phyloP scores from a whole-genome alignment of 1,140 invertebrate species.

The Brachystomella parvula region DNA sequence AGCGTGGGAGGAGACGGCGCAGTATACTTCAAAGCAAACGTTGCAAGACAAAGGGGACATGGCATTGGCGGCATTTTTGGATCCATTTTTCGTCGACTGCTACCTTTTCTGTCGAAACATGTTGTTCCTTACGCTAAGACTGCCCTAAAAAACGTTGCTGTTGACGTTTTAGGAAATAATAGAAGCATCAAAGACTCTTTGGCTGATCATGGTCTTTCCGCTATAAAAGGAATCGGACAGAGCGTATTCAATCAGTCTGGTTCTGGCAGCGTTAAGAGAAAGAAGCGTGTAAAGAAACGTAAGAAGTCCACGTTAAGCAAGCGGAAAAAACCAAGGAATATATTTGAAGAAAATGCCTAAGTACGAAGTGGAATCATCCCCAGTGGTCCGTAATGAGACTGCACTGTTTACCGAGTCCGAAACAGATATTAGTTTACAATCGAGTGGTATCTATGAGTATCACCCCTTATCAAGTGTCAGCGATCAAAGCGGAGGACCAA shows the following conservation, averaged over 20 bases:
- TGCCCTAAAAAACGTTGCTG: not conserved
- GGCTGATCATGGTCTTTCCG: not conserved
- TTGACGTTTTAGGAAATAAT: not conserved
- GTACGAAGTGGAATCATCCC: too few species aligned
- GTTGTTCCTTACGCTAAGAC: not conserved
- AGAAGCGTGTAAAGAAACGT: not conserved
- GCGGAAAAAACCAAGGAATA: not conserved
- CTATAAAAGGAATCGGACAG: slow-evolving; percentile 13
- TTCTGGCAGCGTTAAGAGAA: not conserved
- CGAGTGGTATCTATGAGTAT: slow-evolving; percentile 41
- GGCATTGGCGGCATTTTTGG: slow-evolving; percentile 14
- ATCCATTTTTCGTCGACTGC: not conserved
- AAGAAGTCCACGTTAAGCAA: not conserved
- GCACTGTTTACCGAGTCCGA: slow-evolving; percentile 45
- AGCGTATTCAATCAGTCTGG: slow-evolving; percentile 13
- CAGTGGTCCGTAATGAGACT: slow-evolving; percentile 41
- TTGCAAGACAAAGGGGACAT: not conserved
- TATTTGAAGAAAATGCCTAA: slow-evolving; percentile 12
- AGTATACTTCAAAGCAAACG: not conserved
- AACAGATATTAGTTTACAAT: slow-evolving; percentile 44
- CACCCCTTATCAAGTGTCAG: slow-evolving; percentile 43
- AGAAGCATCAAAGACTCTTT: not conserved
- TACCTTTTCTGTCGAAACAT: slow-evolving; percentile 4
- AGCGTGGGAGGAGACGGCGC: not conserved
- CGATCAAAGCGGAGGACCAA: slow-evolving; percentile 38